A percentile compares a stretch with the other conserved stretches of the same genome.
phyloP scores from a whole-genome alignment of 53 echinoderm and acorn worm genomes.

The Mesocentrotus franciscanus region DNA sequence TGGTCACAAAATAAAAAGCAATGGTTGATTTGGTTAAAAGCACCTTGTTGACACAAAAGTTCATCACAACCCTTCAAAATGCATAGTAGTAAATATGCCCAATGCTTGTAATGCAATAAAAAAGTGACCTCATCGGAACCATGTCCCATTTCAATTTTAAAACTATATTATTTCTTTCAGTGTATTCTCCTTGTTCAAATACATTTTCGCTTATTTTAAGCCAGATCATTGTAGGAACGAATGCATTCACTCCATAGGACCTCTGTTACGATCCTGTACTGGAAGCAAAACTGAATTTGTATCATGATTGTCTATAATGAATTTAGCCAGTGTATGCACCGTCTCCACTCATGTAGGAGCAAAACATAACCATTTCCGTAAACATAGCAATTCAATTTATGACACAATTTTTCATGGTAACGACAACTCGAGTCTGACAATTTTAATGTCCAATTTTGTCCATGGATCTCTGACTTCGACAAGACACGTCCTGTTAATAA shows the following conservation, averaged over 20 bases:
- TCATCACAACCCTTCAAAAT: constrained; percentile 27
- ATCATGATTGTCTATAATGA: not conserved
- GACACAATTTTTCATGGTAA: not conserved
- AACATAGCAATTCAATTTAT: not conserved
- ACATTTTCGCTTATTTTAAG: not conserved
- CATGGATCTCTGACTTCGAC: not conserved
- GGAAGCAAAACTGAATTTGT: not conserved
- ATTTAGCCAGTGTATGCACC: not conserved
- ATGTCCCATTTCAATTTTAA: constrained; percentile 5
- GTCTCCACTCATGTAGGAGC: not conserved
- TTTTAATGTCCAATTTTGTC: not conserved
- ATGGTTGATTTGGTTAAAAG: constrained; percentile 53
- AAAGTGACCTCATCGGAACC: not conserved
- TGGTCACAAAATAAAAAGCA: not conserved
- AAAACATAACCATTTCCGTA: not conserved
- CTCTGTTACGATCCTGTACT: not conserved
- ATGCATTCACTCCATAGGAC: not conserved
- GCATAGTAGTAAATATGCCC: not conserved
- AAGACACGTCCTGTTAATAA: too few species aligned
- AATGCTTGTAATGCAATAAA: not conserved
- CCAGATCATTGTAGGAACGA: not conserved
- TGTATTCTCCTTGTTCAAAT: not conserved
- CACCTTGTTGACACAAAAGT: constrained; percentile 44
- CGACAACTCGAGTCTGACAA: too few species aligned
- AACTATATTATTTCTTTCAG: not conserved